Evolutionary conservation across 2,888 invertebrate genomes (phyloP).

Genomic region (Napeogenes sylphis): DNA sequence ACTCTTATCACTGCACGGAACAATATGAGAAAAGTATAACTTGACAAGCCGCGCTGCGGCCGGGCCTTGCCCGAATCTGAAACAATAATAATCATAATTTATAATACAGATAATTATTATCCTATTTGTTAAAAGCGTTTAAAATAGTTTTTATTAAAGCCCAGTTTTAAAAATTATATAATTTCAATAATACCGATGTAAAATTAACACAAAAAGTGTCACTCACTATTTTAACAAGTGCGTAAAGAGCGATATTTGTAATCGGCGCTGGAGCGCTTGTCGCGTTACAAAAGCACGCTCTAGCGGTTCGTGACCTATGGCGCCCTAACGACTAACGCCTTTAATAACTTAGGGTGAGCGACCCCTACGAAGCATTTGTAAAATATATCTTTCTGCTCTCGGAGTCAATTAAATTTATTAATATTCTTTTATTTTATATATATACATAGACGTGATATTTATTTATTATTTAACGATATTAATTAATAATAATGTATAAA

Average conservation of each 20-base stretch:
- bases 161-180: no score
- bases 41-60: conserved; percentile 66
- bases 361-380: conserved; percentile 19
- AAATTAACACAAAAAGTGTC: background rate
- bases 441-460: no score
- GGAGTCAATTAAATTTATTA: conserved; percentile 11
- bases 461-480: no score
- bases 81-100: conserved; percentile 43
- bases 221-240: background rate
- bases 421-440: background rate
- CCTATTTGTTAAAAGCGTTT: background rate
- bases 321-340: conserved; percentile 20
- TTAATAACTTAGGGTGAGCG: conserved; percentile 25
- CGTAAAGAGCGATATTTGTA: background rate
- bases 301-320: conserved; percentile 2
- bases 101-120: conserved; percentile 1
- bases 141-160: no score
- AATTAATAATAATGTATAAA: no score
- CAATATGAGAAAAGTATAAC: conserved; percentile 43
- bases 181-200: no score
- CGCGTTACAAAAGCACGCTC: background rate
- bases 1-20: conserved; percentile 52
- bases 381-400: conserved; percentile 22
- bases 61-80: conserved; percentile 69
- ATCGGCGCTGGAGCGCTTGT: background rate